Evolutionary conservation across 2,888 invertebrate genomes (phyloP), one percentile per base, ranked within the genome.

Genomic region (Nysson spinosus): DNA sequence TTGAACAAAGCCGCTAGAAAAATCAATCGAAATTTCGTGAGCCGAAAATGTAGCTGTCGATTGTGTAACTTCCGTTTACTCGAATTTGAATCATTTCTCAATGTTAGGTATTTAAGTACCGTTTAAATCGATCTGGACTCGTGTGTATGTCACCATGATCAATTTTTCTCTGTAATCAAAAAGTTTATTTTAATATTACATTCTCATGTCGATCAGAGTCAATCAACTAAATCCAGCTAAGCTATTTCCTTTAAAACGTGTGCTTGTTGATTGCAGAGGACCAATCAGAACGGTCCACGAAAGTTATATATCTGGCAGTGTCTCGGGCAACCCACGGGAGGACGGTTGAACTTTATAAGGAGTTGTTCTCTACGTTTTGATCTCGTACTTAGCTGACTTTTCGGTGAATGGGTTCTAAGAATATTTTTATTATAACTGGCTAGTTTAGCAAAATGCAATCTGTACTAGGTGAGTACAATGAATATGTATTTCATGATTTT

Each of bases 201-300:
- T n/a, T n/a, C 12, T 11, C 7, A 7, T 6, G 4, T 11, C 9
- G 26, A 42, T 16, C 40, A 6, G n/a, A 22, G n/a, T 42, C 4
- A 1, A n/a, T 4, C 4, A 12, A 7, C 32, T 56, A 4, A 19
- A 47, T 7, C 17, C 14, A 5, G n/a, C n/a, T n/a, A 22, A n/a
- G 20, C 30, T 65, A 43, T 60, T 47, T 66, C 47, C 34, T 47
- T 44, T 50, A 34, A 56, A 39, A 30, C 51, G 44, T 42, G 12
- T 35, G 39, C 22, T 14, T 40, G 37, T 54, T 50, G 66, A 72
- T 73, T 67, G 62, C 69, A 79, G 80, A 75, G 80, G 78, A 83
- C 86, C 84, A 86, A 86, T 86, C 68, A 68, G 56, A 61, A 75
- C 43, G 68, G 67, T 83, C 84, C 86, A 86, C 86, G 86, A 86